Evolutionary conservation across 2,888 invertebrate genomes (phyloP), one percentile per base, ranked within the genome.

Genomic region (Drosophila demipolita): DNA sequence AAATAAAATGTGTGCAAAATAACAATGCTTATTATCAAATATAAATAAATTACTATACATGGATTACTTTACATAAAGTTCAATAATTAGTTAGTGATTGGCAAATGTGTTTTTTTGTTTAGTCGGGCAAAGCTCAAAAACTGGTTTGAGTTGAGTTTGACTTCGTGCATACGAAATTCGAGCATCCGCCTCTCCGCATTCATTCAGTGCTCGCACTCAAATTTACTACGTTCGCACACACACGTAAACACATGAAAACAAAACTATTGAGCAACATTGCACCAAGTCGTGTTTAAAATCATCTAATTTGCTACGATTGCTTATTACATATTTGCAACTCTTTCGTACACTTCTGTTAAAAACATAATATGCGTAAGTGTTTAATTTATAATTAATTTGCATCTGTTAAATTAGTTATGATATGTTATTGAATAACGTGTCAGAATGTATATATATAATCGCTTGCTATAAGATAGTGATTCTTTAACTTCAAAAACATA

Each of bases 131-230:
- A 82, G 65, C 80, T 77, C 26, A 53, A 61, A 73, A 82, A 84
- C 80, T 79, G 82, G 85, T 82, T 82, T 84, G 48, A 78, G 82
- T 82, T 84, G 61, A 45, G 73, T 69, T 69, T 82, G 67, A 40
- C 73, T 71, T 69, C 52, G 58, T 75, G 74, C 66, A 65, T 75
- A 74, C 55, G 50, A 75, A 58, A 53, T 35, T 66, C 53, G 35
- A 66, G 57, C 38, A 23, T 23, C 23, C 45, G 23, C 45, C 23
- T 23, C 23, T 15, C 45, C 49, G 66, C 60, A 78, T 58, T 66
- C 71, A 78, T 70, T 74, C 55, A 50, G 29, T 32, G 67, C 62
- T 52, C 33, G 54, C 52, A 66, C 53, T 57, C 74, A 53, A 52
- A 53, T 20, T 45, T 66, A 70, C 63, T 63, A 70, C 57, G 63